Evolutionary conservation across 2,797 vertebrate species (phyloP).

Genomic region (Pyrocephalus nanus): DNA sequence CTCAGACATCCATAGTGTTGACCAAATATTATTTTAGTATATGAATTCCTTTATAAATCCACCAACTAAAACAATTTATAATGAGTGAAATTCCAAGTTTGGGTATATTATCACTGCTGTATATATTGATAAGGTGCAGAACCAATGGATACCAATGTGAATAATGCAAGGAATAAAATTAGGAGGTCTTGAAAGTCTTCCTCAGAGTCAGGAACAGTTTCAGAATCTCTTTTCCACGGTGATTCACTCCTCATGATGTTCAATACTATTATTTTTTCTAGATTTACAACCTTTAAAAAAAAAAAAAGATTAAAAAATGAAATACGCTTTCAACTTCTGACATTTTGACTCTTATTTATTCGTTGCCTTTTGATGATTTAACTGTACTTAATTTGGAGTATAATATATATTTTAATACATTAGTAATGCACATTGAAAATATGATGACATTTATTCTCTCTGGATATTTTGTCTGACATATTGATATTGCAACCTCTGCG

Average conservation of each 20-base stretch:
- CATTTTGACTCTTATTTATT: not conserved
- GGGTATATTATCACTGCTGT: constrained; percentile 5
- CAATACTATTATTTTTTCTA: not conserved
- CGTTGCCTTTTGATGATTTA: not conserved
- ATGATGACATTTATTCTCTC: not conserved
- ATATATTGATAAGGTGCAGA: not conserved
- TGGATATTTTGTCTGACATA: not conserved
- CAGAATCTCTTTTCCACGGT: not conserved
- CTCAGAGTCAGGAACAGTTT: not conserved
- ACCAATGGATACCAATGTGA: not conserved
- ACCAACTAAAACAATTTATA: constrained; percentile 15
- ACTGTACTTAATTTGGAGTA: not conserved
- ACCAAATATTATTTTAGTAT: constrained; percentile 16
- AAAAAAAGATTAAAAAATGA: not conserved
- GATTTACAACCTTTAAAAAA: not conserved
- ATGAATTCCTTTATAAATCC: not conserved
- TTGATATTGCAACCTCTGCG: not conserved
- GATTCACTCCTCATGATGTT: not conserved
- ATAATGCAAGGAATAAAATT: not conserved
- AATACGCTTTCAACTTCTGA: not conserved
- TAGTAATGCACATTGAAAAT: not conserved
- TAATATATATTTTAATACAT: not conserved
- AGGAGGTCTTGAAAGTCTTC: not conserved
- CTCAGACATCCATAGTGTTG: not conserved
- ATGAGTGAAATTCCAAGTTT: not conserved